These are phyloP conservation scores for Brachymystax lenok DNA, from an alignment of 2,797 vertebrate genomes.

Conservation along the genomic window DNA sequence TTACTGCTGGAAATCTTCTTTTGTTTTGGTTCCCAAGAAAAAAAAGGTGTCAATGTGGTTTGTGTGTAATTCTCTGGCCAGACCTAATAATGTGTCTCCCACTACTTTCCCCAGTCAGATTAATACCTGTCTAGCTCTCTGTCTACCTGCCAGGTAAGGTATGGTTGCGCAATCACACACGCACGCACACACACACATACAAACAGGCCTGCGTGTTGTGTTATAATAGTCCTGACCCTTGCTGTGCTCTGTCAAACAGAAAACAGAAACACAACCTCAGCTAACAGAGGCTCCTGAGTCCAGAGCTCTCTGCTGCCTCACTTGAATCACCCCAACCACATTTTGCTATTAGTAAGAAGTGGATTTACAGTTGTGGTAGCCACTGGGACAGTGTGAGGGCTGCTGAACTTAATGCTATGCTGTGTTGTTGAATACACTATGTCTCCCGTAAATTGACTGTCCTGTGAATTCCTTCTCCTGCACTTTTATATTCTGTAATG, in stretches of 20 bases:
- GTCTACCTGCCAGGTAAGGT: conserved; percentile 8
- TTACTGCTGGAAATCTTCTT: conserved; percentile 32
- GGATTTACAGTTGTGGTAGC: conserved; percentile 26
- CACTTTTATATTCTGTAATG: neutral
- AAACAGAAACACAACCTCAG: neutral
- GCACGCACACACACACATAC: neutral
- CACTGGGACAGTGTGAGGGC: conserved; percentile 10
- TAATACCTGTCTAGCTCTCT: neutral
- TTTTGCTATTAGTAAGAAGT: conserved; percentile 18
- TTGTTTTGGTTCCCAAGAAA: conserved; percentile 33
- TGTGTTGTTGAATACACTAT: conserved; percentile 3
- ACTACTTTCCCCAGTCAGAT: conserved; percentile 2
- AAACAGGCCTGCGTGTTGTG: neutral
- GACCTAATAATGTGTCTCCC: conserved; percentile 1
- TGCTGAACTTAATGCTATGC: neutral
- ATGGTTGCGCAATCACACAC: neutral
- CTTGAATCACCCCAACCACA: conserved; percentile 2
- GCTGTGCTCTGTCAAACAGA: conserved; percentile 3
- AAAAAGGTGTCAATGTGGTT: conserved; percentile 19
- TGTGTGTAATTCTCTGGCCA: conserved; percentile 9
- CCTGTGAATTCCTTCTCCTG: neutral
- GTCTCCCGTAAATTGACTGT: conserved; percentile 10
- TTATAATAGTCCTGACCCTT: neutral
- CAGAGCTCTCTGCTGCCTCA: neutral
- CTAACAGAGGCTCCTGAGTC: neutral